These are phyloP conservation scores for Aphrophora alni DNA, from an alignment of 2,888 invertebrate species.

Conservation along the genomic window DNA sequence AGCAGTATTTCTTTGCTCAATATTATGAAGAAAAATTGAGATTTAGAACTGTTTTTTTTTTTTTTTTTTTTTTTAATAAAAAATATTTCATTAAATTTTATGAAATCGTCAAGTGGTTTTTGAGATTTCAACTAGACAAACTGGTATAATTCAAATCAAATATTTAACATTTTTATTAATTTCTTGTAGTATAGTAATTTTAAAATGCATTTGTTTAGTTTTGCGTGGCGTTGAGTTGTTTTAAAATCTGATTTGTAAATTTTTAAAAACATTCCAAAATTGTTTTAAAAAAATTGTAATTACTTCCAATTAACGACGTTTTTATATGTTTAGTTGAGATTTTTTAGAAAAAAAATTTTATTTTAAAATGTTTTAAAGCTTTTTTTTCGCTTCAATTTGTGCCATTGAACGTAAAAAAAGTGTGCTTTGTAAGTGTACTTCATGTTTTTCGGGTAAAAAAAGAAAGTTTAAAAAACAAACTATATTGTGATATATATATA, in stretches of 20 bases:
- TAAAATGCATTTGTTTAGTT: too few relatives aligned
- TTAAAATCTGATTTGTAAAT: neutral
- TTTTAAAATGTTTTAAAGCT: neutral
- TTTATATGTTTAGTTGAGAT: too few relatives aligned
- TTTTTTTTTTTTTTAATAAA: too few relatives aligned
- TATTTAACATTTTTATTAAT: too few relatives aligned
- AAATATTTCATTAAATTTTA: too few relatives aligned
- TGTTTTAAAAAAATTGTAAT: neutral
- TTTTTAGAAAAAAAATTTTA: neutral
- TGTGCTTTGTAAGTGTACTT: slow-evolving; percentile 6
- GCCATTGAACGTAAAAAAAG: neutral
- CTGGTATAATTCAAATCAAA: too few relatives aligned
- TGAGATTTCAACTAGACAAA: too few relatives aligned
- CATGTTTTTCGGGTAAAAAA: neutral
- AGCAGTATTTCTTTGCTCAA: too few relatives aligned
- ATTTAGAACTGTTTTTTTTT: too few relatives aligned
- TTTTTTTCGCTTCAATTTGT: slow-evolving; percentile 3
- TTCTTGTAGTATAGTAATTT: too few relatives aligned
- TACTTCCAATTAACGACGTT: neutral
- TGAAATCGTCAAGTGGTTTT: too few relatives aligned
- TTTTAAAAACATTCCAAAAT: slow-evolving; percentile 2
- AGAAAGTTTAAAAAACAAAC: neutral
- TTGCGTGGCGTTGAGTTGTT: neutral
- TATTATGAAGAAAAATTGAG: too few relatives aligned
- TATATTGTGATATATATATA: neutral